Evolutionary conservation across 2,113 vertebrate genomes (phyloP), one percentile per base, ranked within the genome.

Genomic region (Acrocephalus arundinaceus): DNA sequence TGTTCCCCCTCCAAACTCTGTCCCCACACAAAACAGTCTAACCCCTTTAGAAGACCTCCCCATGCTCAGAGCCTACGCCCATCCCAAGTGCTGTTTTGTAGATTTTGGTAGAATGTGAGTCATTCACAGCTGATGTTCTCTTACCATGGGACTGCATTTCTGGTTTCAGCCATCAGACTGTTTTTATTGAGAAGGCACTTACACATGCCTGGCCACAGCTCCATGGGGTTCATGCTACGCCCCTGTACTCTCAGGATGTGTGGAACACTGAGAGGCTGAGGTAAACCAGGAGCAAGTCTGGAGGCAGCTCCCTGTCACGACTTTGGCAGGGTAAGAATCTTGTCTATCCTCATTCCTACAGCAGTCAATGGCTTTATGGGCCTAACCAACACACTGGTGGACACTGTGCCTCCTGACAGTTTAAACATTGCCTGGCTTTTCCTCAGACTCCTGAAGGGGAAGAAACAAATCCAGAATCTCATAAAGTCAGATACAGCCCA

Each of bases 391-490:
- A 37, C 24, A 65, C 37, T 9, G 24, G 76, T 8, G 86, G 83
- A 74, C 48, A 74, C 59, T 1, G 48, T 51, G 62, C n/a, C 54
- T 91, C 54, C 70, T n/a, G 87, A 49, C 16, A 45, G 67, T 79
- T 96, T 76, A 95, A 94, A 91, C 48, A 83, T 35, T 82, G 93
- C 59, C 55, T 79, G 46, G 22, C 55, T 85, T 80, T 73, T 66
- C 41, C 67, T 83, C 79, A 74, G 17, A 18, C 37, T 87, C 71
- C 67, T 66, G 31, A 87, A 83, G 87, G 33, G 82, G 81, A 94
- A 94, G 78, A 80, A 85, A 66, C 49, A 76, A 76, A 87, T 43
- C 80, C 37, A 55, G 65, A 61, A 92, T 74, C 84, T 92, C 67
- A 72, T 59, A 61, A 95, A 94, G 91, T 72, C 83, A 80, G 78